These are phyloP conservation scores for Pararge aegeria DNA, from an alignment of 1,140 invertebrate genomes.

Conservation along the genomic window DNA sequence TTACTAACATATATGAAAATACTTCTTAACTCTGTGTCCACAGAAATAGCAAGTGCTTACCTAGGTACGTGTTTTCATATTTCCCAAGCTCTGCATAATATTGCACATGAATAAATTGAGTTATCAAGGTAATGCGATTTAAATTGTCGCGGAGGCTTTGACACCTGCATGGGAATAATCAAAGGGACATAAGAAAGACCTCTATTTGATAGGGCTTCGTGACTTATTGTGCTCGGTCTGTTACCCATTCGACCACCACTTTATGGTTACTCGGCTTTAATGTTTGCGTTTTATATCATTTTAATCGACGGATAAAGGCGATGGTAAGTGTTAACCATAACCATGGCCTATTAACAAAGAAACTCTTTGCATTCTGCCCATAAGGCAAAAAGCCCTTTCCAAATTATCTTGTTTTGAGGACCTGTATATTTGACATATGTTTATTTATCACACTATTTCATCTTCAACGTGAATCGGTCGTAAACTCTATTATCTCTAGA, in stretches of 20 bases:
- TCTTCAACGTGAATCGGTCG: no score
- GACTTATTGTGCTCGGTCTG: conserved; percentile 43
- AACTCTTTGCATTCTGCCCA: no score
- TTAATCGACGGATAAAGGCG: no score
- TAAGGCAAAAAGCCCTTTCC: no score
- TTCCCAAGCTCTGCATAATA: conserved; percentile 39
- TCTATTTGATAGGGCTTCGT: conserved; percentile 43
- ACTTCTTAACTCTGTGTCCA: conserved; percentile 13
- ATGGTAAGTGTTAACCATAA: no score
- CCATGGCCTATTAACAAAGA: no score
- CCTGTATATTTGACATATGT: no score
- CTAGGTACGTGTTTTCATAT: conserved; percentile 26
- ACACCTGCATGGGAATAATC: conserved; percentile 50
- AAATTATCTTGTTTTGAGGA: no score
- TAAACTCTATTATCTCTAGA: no score
- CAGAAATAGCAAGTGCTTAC: conserved; percentile 11
- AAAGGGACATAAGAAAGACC: conserved; percentile 39
- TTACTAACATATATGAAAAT: no score
- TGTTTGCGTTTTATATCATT: no score
- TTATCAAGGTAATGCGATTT: conserved; percentile 64
- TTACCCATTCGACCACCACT: conserved; percentile 3
- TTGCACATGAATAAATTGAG: conserved; percentile 53
- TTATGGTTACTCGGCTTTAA: neutral
- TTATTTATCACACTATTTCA: no score
- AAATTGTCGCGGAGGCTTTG: conserved; percentile 54